A percentile compares a stretch with the other conserved stretches of the same genome.
phyloP scores from a whole-genome alignment of 2,797 vertebrate species.

The Petrocephalus schoutedeni region DNA sequence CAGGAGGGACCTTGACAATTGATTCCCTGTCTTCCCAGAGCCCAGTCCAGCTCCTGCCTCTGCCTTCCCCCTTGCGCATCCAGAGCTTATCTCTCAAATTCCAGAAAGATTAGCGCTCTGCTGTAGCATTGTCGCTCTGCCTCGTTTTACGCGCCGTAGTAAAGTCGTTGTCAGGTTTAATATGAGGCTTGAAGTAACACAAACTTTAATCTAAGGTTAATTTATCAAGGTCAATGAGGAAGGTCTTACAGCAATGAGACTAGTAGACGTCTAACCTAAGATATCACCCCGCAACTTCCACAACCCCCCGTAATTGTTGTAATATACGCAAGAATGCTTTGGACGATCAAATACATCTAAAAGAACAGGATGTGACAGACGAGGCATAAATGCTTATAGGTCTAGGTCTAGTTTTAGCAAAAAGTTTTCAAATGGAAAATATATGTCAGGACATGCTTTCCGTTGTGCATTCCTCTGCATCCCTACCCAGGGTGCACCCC shows the following conservation, averaged over 20 bases:
- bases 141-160: background rate
- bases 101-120: conserved; percentile 17
- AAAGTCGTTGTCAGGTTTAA: conserved; percentile 10
- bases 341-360: background rate
- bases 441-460: background rate
- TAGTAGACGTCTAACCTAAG: background rate
- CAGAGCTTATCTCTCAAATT: conserved; percentile 22
- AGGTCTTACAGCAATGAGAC: background rate
- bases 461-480: background rate
- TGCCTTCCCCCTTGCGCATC: background rate
- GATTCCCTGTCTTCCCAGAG: conserved; percentile 20
- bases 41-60: background rate
- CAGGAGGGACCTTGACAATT: conserved; percentile 22
- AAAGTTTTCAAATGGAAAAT: background rate
- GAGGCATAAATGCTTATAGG: background rate
- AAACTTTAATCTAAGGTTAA: background rate
- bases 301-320: background rate
- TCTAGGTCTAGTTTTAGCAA: background rate
- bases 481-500: background rate
- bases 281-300: background rate
- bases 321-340: background rate
- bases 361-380: background rate
- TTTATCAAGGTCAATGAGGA: background rate
- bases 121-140: conserved; percentile 8
- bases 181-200: background rate